Base-by-base conservation (phyloP, 2,888 invertebrate species). In the Ditula angustiorana region DNA sequence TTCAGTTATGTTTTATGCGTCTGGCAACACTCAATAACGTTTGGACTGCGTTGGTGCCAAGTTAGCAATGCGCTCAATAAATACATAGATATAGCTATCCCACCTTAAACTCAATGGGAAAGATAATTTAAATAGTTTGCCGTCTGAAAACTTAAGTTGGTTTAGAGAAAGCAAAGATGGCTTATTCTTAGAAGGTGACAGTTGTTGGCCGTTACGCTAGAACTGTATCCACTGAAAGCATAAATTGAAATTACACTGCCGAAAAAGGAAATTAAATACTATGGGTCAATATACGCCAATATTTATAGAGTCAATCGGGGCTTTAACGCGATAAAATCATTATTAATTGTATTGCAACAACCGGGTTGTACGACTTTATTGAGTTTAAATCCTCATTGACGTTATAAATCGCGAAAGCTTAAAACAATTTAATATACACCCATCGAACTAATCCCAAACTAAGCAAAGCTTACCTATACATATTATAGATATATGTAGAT, bases 1-100 rank as follows among this genome's bases (percentile, higher is more conserved):
- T 85, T 82, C 79, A 74, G 82, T 81, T 84, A 83, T 83, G 81
- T 84, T 85, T 86, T 83, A 83, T 85, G 80, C 75, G 79, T 80
- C 80, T 77, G 74, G 77, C 80, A 78, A 78, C 76, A 81, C 79
- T 81, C 79, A 76, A 79, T 81, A 80, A 80, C 75, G 72, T 74
- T 76, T 72, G 73, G 67, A 73, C 74, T 71, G 68, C 63, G 47
- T 24, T 35, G 11, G 23, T 52, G 21, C 57, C 33, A 64, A 58
- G 21, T 50, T 64, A 58, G 35, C 44, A 26, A 58, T 64, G 57
- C 63, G 19, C 35, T 58, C 28, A 28, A 24, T 13, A 46, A 64
- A 46, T 46, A n/a, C 26, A 28, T 46, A 46, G 35, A 10, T 21
- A 21, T 13, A 2, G 26, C 11, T 46, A 53, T 44, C 33, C 16